phyloP scores from a whole-genome alignment of 2,797 vertebrate species.

The Sebastes iracundus region DNA sequence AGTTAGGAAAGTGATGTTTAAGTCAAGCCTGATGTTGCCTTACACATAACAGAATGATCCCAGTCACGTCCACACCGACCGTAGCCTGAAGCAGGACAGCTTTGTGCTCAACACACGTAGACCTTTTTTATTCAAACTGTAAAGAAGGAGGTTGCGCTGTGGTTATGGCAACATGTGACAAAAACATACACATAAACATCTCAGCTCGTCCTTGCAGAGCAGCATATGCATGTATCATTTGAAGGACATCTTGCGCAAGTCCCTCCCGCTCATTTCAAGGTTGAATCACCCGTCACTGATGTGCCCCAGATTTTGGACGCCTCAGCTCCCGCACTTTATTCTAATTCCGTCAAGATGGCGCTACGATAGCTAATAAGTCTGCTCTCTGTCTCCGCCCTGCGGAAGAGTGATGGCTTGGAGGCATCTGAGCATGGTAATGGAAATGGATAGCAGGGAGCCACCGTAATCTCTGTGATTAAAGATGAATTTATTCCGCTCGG shows the following conservation, averaged over 20 bases:
- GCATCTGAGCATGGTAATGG: constrained; percentile 54
- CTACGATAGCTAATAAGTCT: constrained; percentile 50
- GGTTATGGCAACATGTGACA: not conserved
- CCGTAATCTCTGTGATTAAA: constrained; percentile 62
- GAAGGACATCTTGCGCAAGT: not conserved
- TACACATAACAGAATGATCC: no score
- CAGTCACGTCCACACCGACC: not conserved
- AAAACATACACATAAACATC: not conserved
- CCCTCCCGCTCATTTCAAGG: constrained; percentile 8
- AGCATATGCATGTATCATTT: not conserved
- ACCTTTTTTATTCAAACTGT: not conserved
- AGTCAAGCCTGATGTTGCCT: no score
- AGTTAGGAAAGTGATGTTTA: no score
- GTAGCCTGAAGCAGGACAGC: not conserved
- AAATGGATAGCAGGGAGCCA: constrained; percentile 48
- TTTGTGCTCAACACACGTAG: not conserved
- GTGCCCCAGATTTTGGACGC: constrained; percentile 1
- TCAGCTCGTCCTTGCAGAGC: not conserved
- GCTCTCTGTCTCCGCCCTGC: constrained; percentile 44
- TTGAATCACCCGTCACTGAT: constrained; percentile 7
- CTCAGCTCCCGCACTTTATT: constrained; percentile 34
- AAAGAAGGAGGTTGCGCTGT: not conserved
- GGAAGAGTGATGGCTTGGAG: constrained; percentile 47
- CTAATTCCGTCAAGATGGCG: constrained; percentile 40
- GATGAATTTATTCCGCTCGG: constrained; percentile 51